These are phyloP conservation scores for Ophion costatus DNA, from an alignment of 2,888 invertebrate genomes.

Conservation along the genomic window DNA sequence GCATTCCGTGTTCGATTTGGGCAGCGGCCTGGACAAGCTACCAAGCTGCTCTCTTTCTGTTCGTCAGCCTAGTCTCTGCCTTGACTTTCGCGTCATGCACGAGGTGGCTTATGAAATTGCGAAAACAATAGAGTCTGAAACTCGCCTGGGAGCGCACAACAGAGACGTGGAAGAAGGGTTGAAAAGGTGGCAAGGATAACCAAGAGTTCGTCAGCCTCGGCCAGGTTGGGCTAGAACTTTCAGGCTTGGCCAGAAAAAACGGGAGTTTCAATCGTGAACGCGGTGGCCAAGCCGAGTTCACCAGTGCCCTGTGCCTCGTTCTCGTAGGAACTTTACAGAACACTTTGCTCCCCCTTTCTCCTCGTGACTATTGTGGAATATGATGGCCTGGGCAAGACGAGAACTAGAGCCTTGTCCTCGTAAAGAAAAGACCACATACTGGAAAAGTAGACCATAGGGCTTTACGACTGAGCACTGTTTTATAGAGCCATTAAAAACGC, in stretches of 20 bases:
- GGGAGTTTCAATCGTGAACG: not conserved
- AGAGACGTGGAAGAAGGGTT: not conserved
- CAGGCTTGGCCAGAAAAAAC: conserved; percentile 12
- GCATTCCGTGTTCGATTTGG: too few relatives aligned
- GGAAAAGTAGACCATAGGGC: conserved; percentile 34
- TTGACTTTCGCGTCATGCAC: too few relatives aligned
- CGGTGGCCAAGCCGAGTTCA: not conserved
- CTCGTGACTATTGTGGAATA: conserved; percentile 11
- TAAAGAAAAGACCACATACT: conserved; percentile 8
- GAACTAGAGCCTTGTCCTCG: conserved; percentile 18
- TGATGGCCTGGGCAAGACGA: conserved; percentile 25
- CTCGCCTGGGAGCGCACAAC: not conserved
- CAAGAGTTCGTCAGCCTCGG: conserved; percentile 14
- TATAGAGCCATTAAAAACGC: conserved; percentile 63
- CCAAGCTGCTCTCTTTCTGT: too few relatives aligned
- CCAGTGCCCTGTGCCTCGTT: conserved; percentile 25
- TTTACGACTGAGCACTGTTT: conserved; percentile 61
- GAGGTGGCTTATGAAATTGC: not conserved
- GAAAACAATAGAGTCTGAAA: not conserved
- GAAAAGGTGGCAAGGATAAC: conserved; percentile 1
- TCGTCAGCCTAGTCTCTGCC: too few relatives aligned
- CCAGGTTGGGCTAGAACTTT: conserved; percentile 19
- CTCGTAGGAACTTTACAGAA: conserved; percentile 27
- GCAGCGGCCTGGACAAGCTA: too few relatives aligned
- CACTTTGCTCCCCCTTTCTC: not conserved